Percentiles rank a stretch among this genome's conserved stretches.
phyloP scores from a whole-genome alignment of 2,797 vertebrate genomes.

The Phaenicophaeus curvirostris region DNA sequence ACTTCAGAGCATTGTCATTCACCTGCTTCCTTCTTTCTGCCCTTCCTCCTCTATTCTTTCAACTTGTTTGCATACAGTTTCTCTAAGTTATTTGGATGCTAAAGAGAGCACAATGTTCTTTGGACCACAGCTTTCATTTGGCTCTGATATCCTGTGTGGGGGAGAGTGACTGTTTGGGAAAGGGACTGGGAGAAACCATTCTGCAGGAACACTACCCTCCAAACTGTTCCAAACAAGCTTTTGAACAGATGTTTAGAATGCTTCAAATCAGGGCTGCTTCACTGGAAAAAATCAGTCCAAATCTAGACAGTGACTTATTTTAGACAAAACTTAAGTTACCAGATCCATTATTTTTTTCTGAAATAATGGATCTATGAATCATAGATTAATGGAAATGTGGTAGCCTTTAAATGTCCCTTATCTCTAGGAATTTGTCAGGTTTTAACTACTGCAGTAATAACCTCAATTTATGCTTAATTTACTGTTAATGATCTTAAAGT shows the following conservation, averaged over 20 bases:
- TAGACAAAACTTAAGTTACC: background rate
- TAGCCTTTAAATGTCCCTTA: background rate
- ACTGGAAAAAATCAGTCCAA: background rate
- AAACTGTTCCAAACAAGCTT: background rate
- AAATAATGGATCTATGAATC: background rate
- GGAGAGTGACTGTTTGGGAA: background rate
- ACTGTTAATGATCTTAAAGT: background rate
- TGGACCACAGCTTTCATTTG: background rate
- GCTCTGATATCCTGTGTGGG: fast-evolving
- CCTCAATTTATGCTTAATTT: background rate
- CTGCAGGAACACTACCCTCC: fast-evolving
- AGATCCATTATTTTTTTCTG: background rate
- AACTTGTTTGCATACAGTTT: background rate
- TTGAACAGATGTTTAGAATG: background rate
- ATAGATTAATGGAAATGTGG: background rate
- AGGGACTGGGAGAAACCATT: background rate
- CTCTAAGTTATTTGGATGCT: background rate
- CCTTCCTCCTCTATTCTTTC: background rate
- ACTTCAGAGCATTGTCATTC: background rate
- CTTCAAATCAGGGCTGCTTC: background rate
- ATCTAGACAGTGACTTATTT: background rate
- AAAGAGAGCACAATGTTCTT: background rate
- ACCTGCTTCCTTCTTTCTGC: background rate
- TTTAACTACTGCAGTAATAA: background rate
- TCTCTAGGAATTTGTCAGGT: background rate